Evolutionary conservation across 2,113 vertebrate genomes (phyloP).

Genomic region (Calypte anna): DNA sequence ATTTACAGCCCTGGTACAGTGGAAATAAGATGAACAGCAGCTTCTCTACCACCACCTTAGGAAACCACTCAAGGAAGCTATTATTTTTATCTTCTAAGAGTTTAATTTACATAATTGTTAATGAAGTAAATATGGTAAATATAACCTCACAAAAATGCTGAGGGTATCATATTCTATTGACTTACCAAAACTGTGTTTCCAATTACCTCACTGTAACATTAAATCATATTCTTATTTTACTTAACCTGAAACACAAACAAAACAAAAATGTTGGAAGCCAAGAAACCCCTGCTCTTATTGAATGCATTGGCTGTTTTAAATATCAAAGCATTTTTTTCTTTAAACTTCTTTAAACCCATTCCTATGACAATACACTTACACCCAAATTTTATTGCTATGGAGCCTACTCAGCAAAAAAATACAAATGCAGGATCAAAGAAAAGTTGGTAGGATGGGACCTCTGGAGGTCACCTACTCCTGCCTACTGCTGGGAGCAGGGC

Average conservation of each 20-base stretch:
- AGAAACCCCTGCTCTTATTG: not conserved
- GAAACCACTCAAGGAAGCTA: not conserved
- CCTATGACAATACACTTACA: not conserved
- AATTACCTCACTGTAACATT: not conserved
- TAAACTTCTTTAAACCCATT: not conserved
- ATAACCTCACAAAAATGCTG: not conserved
- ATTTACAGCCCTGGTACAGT: not conserved
- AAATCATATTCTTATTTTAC: not conserved
- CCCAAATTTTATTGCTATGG: not conserved
- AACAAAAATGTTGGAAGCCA: not conserved
- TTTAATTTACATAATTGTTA: not conserved
- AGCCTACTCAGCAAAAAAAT: not conserved
- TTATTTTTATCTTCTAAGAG: not conserved
- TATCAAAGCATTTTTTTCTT: conserved; percentile 11
- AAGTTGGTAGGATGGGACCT: not conserved
- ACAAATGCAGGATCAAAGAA: not conserved
- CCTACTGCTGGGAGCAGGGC: not conserved
- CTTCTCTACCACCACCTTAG: not conserved
- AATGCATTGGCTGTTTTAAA: not conserved
- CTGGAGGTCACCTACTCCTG: not conserved
- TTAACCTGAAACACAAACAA: not conserved
- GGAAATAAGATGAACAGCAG: not conserved
- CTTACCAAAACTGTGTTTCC: not conserved
- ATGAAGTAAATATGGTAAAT: not conserved
- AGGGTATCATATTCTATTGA: not conserved